A percentile compares a stretch with the other conserved stretches of the same genome.
Evolutionary conservation across 2,888 invertebrate species (phyloP).

Genomic region (Zaprionus lineosus): DNA sequence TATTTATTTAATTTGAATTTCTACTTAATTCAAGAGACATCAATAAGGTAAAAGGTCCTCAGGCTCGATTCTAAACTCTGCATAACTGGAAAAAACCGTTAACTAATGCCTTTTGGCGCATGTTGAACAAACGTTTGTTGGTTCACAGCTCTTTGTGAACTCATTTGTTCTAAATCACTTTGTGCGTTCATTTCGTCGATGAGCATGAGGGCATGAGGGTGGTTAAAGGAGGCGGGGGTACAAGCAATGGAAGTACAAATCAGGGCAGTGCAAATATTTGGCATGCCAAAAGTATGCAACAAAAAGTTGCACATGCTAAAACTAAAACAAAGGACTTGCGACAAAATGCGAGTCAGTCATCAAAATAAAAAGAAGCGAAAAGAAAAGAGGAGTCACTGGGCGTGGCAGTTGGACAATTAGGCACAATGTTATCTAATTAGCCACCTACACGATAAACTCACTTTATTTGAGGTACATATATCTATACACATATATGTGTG

Average conservation of each 20-base stretch:
- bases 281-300: constrained; percentile 43
- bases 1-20: no score
- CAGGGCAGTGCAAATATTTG: constrained; percentile 61
- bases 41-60: no score
- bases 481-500: constrained; percentile 57
- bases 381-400: constrained; percentile 36
- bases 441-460: constrained; percentile 45
- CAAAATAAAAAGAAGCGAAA: constrained; percentile 38
- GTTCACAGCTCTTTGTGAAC: constrained; percentile 12
- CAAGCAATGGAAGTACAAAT: constrained; percentile 37
- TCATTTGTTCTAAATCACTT: constrained; percentile 13
- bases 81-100: no score
- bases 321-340: constrained; percentile 40
- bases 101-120: no score
- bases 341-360: constrained; percentile 37
- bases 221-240: background rate
- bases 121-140: constrained; percentile 4
- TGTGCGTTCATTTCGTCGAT: constrained; percentile 10
- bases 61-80: no score
- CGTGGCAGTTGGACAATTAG: constrained; percentile 79
- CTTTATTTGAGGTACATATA: constrained; percentile 35
- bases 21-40: no score
- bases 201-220: background rate
- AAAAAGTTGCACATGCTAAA: constrained; percentile 27
- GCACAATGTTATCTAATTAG: constrained; percentile 82